Base-by-base conservation (phyloP, 2,888 invertebrate genomes). In the Sinhomidia bicolor region DNA sequence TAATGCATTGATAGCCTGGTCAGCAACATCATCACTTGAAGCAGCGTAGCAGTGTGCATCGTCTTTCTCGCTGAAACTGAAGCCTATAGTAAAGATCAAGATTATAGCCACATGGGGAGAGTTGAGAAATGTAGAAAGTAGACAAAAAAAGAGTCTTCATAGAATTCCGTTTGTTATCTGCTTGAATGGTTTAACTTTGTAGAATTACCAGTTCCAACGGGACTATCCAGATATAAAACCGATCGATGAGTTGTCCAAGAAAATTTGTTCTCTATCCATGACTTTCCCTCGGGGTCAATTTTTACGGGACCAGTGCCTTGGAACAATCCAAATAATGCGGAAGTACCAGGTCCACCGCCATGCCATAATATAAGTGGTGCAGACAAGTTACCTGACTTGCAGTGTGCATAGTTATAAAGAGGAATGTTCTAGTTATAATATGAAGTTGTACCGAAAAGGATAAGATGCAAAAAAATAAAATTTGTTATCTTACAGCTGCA, bases 221-320 rank as follows among this genome's bases (percentile, higher is more conserved):
- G 98, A 93, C 97, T 98, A 93, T 99, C 98, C 84, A 99, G 96
- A 93, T 97, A 99, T 82, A 98, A 95, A 62, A 98, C 93, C 91
- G 96, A 96, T 93, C 97, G 97, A n/a, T 95, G 95, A 62, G 95
- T 94, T 82, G 95, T 96, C 98, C 98, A 98, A 10, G 96, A 95
- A 92, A 23, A 71, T 12, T 96, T 96, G 92, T 96, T 95, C 44
- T 97, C 95, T 90, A 95, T 94, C 90, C 94, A 94, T 76, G 96
- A 90, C 0, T 79, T 47, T 23, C 90, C 89, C 62, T 92, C 51
- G 26, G 92, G 85, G n/a, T 85, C 94, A 0, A 95, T 94, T 83
- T 93, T 92, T 32, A 95, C 93, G 0, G 96, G 96, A 0, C 96
- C 96, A 89, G 95, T 93, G 93, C 96, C 96, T 0, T 94, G 93